Percentiles rank a stretch among this genome's conserved stretches.
Evolutionary conservation across 2,888 invertebrate species (phyloP).

Genomic region (Mythimna impura): DNA sequence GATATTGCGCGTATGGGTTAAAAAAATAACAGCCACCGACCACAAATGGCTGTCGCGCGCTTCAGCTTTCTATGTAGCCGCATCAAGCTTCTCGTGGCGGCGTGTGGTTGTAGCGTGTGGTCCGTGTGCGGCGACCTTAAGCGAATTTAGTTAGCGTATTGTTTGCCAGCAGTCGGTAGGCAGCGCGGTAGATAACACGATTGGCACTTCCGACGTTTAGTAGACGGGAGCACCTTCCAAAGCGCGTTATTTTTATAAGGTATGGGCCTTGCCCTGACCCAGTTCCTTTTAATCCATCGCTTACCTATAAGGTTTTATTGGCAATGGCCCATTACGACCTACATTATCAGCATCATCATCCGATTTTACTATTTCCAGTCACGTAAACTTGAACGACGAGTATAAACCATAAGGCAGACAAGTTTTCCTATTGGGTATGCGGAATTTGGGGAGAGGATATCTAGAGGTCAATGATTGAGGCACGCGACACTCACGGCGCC

Average conservation of each 20-base stretch:
- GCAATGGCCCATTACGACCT: constrained; percentile 90
- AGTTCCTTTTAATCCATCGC: constrained; percentile 90
- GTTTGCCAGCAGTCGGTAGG: constrained; percentile 69
- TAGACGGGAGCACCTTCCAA: constrained; percentile 75
- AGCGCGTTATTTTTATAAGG: constrained; percentile 86
- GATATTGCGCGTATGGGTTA: no score
- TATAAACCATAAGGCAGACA: constrained; percentile 84
- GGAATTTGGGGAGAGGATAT: constrained; percentile 68
- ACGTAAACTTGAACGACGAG: constrained; percentile 89
- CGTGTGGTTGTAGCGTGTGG: no score
- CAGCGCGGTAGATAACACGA: constrained; percentile 75
- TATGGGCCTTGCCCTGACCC: constrained; percentile 87
- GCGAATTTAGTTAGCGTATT: constrained; percentile 66
- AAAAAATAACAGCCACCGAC: no score
- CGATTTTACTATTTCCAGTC: constrained; percentile 90
- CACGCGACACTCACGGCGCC: constrained; percentile 64
- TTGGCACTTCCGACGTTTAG: constrained; percentile 75
- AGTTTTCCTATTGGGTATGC: constrained; percentile 71
- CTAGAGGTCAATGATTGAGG: constrained; percentile 63
- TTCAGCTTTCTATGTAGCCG: no score
- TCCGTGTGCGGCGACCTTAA: background rate
- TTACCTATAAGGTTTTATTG: constrained; percentile 91
- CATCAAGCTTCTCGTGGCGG: no score
- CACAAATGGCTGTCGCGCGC: no score
- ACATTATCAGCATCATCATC: constrained; percentile 91